A percentile compares a stretch with the other conserved stretches of the same genome.
These are phyloP conservation scores for Marronus borbonicus DNA, from an alignment of 2,888 invertebrate species.

Conservation along the genomic window DNA sequence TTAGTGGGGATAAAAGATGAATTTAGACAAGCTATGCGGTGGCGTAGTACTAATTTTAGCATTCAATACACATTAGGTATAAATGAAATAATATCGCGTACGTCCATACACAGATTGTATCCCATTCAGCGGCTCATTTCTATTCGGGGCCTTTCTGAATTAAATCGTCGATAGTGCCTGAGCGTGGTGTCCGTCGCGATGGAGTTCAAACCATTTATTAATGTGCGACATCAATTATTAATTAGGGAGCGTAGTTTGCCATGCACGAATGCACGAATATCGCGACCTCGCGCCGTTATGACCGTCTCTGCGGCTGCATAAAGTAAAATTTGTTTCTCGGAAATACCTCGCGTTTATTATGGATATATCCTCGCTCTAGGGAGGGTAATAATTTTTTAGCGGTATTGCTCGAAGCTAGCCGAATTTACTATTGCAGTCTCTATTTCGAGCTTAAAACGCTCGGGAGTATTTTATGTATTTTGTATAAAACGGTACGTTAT, in stretches of 20 bases:
- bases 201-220: constrained; percentile 3
- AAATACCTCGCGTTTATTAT: constrained; percentile 32
- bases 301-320: constrained; percentile 24
- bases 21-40: too few species aligned
- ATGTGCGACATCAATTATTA: constrained; percentile 27
- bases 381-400: constrained; percentile 37
- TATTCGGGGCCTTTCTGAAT: constrained; percentile 15
- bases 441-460: neutral
- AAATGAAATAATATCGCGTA: neutral
- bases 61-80: neutral
- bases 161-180: constrained; percentile 6
- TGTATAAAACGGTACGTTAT: too few species aligned
- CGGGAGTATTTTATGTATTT: neutral
- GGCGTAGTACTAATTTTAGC: neutral
- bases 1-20: too few species aligned
- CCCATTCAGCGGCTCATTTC: constrained; percentile 16
- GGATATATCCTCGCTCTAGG: constrained; percentile 14
- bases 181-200: neutral
- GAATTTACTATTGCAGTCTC: neutral
- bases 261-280: constrained; percentile 9
- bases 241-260: constrained; percentile 17
- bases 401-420: constrained; percentile 2
- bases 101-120: neutral
- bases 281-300: neutral
- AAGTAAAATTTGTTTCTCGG: constrained; percentile 41